Evolutionary conservation across 53 echinoderm and acorn worm genomes (phyloP).

Genomic region (Crossaster papposus): DNA sequence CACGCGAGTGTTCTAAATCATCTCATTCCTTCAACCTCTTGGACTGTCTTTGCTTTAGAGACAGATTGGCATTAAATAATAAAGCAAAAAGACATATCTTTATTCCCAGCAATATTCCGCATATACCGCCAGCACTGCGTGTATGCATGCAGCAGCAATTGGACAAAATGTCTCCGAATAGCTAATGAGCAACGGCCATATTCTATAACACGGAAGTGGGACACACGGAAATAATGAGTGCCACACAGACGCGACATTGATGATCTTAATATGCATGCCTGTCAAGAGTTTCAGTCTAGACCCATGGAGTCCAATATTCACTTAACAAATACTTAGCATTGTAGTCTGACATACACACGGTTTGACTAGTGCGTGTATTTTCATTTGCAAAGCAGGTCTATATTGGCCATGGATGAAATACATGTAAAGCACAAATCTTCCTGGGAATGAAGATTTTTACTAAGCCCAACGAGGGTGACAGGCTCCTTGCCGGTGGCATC

Average conservation of each 20-base stretch:
- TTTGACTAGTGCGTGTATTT: not conserved
- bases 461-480: not conserved
- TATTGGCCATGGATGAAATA: not conserved
- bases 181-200: constrained; percentile 7
- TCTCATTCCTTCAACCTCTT: constrained; percentile 5
- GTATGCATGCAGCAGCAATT: too few relatives aligned
- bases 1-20: not conserved
- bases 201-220: not conserved
- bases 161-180: not conserved
- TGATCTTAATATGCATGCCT: not conserved
- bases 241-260: not conserved
- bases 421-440: not conserved
- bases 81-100: not conserved
- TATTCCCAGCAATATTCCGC: not conserved
- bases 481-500: not conserved
- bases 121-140: not conserved
- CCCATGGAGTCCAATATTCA: not conserved
- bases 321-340: not conserved
- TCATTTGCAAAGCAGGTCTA: not conserved
- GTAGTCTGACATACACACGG: not conserved
- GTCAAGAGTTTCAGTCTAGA: not conserved
- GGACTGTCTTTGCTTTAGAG: not conserved
- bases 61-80: not conserved
- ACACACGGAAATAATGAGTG: not conserved
- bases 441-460: not conserved